phyloP scores from a whole-genome alignment of 1,140 invertebrate genomes.

The Neodiprion lecontei region DNA sequence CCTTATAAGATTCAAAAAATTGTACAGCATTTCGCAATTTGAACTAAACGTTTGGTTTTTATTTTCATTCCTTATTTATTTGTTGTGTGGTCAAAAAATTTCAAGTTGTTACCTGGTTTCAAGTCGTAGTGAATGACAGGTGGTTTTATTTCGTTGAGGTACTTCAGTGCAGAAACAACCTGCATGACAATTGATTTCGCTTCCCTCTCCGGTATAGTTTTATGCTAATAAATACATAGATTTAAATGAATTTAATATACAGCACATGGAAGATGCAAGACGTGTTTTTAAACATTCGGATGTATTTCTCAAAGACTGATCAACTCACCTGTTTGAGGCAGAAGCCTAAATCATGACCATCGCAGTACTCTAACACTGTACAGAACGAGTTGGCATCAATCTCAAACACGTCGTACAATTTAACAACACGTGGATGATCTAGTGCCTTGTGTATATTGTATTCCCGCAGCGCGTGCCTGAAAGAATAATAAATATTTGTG shows the following conservation, averaged over 20 bases:
- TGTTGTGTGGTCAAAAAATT: too few relatives aligned
- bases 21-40: too few relatives aligned
- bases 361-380: slow-evolving; percentile 99
- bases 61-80: too few relatives aligned
- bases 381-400: slow-evolving; percentile 99
- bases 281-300: slow-evolving; percentile 12
- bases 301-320: slow-evolving; percentile 14
- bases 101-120: slow-evolving; percentile 80
- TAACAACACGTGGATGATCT: slow-evolving; percentile 97
- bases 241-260: slow-evolving; percentile 19
- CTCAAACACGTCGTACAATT: slow-evolving; percentile 99
- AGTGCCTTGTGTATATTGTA: slow-evolving; percentile 99
- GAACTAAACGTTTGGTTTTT: too few relatives aligned
- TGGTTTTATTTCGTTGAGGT: slow-evolving; percentile 99
- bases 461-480: slow-evolving; percentile 95
- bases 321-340: slow-evolving; percentile 91
- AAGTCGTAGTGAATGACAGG: slow-evolving; percentile 99
- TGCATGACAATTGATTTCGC: slow-evolving; percentile 98
- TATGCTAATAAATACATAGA: slow-evolving; percentile 74
- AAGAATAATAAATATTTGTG: slow-evolving; percentile 42
- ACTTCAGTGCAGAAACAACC: slow-evolving; percentile 97
- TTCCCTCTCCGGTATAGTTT: slow-evolving; percentile 98
- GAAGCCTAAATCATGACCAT: slow-evolving; percentile 99
- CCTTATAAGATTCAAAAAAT: too few relatives aligned
- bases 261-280: slow-evolving; percentile 13